Percentiles rank a stretch among this genome's conserved stretches.
Evolutionary conservation across 30 jellyfish, hydroid and myxozoan species (phyloP).

Genomic region (Catostylus mosaicus): DNA sequence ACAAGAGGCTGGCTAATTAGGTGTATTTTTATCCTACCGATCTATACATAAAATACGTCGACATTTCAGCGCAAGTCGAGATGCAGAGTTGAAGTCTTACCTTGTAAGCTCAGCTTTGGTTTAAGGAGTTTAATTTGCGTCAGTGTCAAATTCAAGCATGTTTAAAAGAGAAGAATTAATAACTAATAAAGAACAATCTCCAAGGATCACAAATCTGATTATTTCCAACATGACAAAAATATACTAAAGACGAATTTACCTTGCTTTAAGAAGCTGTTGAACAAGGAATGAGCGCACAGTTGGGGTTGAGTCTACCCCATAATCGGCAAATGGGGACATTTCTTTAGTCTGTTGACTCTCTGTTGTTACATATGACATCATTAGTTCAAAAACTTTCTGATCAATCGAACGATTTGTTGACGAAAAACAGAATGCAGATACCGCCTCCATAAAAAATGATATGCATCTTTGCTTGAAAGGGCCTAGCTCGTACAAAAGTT

Average conservation of each 20-base stretch:
- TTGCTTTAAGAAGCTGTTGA: slow-evolving; percentile 69
- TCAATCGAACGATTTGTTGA: slow-evolving; percentile 12
- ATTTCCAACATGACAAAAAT: neutral
- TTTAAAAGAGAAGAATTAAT: too few relatives aligned
- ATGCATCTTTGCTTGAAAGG: slow-evolving; percentile 58
- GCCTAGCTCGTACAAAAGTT: slow-evolving; percentile 14
- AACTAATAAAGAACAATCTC: too few relatives aligned
- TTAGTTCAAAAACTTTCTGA: slow-evolving; percentile 42
- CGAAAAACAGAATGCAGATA: slow-evolving; percentile 63
- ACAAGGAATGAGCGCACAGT: slow-evolving; percentile 75
- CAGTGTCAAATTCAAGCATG: too few relatives aligned
- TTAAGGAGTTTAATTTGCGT: too few relatives aligned
- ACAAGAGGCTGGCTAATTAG: too few relatives aligned
- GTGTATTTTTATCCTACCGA: too few relatives aligned
- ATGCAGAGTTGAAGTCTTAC: too few relatives aligned
- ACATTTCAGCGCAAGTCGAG: too few relatives aligned
- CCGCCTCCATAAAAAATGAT: slow-evolving; percentile 65
- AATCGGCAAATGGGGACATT: slow-evolving; percentile 75
- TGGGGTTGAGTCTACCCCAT: slow-evolving; percentile 81
- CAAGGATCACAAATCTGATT: too few relatives aligned
- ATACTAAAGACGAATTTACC: neutral
- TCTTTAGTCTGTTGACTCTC: slow-evolving; percentile 47
- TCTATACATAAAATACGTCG: too few relatives aligned
- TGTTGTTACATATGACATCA: slow-evolving; percentile 61
- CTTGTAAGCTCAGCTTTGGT: too few relatives aligned